These are phyloP conservation scores for Ametastegia equiseti DNA, from an alignment of 2,888 invertebrate species.

Conservation along the genomic window DNA sequence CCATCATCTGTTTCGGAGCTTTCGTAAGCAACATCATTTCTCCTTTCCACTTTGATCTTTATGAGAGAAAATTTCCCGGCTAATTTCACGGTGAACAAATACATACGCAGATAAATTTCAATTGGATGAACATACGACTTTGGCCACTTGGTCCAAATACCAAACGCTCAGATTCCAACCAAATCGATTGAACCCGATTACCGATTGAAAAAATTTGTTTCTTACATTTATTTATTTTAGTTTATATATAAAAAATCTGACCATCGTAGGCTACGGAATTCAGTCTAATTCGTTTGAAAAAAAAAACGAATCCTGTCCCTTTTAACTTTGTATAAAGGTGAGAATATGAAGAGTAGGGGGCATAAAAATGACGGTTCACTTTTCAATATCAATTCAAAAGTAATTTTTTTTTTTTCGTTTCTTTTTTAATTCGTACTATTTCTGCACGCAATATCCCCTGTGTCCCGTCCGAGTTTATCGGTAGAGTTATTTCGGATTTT, in stretches of 20 bases:
- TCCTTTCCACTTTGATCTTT: background rate
- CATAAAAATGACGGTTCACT: background rate
- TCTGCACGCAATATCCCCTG: background rate
- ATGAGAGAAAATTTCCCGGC: background rate
- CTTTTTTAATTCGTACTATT: background rate
- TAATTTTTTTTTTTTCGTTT: background rate
- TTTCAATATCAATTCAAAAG: background rate
- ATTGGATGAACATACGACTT: background rate
- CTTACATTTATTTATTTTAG: no score
- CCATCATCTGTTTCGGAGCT: background rate
- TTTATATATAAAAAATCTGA: no score
- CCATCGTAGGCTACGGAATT: background rate
- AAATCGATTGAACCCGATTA: no score
- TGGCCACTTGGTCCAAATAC: background rate
- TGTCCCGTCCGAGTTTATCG: background rate
- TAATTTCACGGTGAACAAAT: no score
- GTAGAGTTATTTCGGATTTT: background rate
- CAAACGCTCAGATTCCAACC: background rate
- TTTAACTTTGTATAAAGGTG: background rate
- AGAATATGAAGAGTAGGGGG: background rate
- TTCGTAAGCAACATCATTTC: background rate
- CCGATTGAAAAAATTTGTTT: no score
- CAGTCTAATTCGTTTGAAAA: background rate
- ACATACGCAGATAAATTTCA: background rate
- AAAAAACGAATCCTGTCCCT: background rate